These are phyloP conservation scores for Dipodomys ordii DNA, from an alignment of 2,113 vertebrate genomes.

Conservation along the genomic window DNA sequence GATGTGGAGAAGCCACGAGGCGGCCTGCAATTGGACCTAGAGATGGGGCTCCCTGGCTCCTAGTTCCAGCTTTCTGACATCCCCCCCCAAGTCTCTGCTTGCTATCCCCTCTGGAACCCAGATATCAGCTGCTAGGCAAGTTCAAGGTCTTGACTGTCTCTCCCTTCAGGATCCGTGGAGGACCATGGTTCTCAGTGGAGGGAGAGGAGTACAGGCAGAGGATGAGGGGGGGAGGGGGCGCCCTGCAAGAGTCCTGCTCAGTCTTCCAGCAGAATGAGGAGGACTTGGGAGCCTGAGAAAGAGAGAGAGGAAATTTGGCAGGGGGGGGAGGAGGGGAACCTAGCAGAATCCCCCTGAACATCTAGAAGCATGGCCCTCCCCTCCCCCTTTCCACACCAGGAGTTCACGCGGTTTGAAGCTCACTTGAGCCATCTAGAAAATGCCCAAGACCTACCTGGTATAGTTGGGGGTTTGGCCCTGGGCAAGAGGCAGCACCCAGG, in stretches of 20 bases:
- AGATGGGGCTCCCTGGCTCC: background rate
- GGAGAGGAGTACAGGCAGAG: background rate
- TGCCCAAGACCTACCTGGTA: slow-evolving; percentile 72
- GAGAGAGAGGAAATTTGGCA: background rate
- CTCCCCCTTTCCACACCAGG: background rate
- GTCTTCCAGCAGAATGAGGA: slow-evolving; percentile 1
- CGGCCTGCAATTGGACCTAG: slow-evolving; percentile 16
- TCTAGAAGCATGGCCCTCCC: background rate
- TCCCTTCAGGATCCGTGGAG: slow-evolving; percentile 23
- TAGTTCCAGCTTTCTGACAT: background rate
- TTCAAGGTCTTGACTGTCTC: slow-evolving; percentile 24
- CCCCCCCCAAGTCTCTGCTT: background rate
- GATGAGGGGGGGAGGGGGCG: background rate
- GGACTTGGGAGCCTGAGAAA: background rate
- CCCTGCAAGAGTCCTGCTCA: background rate
- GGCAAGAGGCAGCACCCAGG: slow-evolving; percentile 67
- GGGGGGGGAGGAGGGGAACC: too few relatives aligned
- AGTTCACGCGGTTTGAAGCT: background rate
- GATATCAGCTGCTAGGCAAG: slow-evolving; percentile 64
- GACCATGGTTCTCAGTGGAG: background rate
- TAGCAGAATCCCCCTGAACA: background rate
- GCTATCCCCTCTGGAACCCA: background rate
- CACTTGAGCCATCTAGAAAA: slow-evolving; percentile 28
- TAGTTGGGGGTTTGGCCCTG: slow-evolving; percentile 77
- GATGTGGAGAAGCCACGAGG: slow-evolving; percentile 76